These are phyloP conservation scores for Piliocolobus tephrosceles DNA, from an alignment of 2,113 vertebrate species.

Conservation along the genomic window DNA sequence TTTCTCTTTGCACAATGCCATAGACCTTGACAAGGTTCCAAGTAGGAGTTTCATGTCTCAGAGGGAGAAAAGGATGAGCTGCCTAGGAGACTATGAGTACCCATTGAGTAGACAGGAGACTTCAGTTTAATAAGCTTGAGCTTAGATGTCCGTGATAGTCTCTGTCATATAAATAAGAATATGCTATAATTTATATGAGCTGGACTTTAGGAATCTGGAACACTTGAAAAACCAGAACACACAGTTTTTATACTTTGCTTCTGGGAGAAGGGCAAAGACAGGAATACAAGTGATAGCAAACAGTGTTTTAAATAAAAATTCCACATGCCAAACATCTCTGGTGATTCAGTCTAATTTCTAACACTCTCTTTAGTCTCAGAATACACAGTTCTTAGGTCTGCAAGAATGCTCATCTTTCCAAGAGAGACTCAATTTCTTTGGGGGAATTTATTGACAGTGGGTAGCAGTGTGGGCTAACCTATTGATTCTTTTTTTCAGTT, in stretches of 20 bases:
- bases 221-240: background rate
- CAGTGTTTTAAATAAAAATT: background rate
- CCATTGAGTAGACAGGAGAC: rapidly evolving
- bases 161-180: background rate
- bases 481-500: constrained; percentile 41
- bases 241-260: background rate
- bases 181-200: background rate
- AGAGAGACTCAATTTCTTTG: background rate
- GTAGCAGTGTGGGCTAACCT: background rate
- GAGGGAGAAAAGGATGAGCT: background rate
- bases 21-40: background rate
- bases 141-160: background rate
- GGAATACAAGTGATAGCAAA: background rate
- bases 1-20: background rate
- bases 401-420: background rate
- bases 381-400: background rate
- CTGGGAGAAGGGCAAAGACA: background rate
- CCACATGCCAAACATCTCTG: background rate
- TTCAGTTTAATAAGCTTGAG: background rate
- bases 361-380: background rate
- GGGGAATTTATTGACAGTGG: constrained; percentile 23
- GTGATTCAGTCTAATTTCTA: background rate
- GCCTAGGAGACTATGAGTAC: background rate
- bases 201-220: background rate
- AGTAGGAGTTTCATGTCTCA: background rate